Evolutionary conservation across 2,113 vertebrate species (phyloP).

Genomic region (Empidonax traillii): DNA sequence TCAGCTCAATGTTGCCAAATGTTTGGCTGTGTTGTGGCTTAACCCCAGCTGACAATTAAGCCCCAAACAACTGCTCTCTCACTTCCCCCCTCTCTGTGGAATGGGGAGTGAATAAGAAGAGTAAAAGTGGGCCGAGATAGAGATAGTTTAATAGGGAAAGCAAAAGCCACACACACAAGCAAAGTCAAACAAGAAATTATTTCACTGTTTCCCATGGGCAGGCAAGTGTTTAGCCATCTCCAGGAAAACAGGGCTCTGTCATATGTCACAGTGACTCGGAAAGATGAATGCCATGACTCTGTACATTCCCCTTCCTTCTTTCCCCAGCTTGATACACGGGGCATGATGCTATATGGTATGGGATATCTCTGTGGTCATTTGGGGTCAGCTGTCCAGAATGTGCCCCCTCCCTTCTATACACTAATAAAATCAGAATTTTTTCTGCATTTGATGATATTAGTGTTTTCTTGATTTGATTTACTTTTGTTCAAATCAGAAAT

Average conservation of each 20-base stretch:
- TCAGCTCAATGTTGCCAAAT: not conserved
- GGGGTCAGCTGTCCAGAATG: not conserved
- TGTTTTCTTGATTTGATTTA: not conserved
- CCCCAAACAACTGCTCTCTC: not conserved
- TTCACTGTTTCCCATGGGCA: not conserved
- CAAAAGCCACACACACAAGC: not conserved
- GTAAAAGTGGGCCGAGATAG: not conserved
- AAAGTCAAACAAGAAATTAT: not conserved
- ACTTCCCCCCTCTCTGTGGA: not conserved
- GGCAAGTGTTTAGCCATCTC: not conserved
- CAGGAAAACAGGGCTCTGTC: not conserved
- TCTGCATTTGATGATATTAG: not conserved
- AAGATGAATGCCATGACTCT: not conserved
- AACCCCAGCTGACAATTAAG: not conserved
- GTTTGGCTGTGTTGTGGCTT: not conserved
- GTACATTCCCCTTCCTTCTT: not conserved
- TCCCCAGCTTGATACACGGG: not conserved
- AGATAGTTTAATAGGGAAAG: not conserved
- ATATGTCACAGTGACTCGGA: fast-evolving
- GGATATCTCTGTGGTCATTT: not conserved
- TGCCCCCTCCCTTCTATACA: not conserved
- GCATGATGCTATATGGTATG: not conserved
- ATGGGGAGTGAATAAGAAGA: not conserved
- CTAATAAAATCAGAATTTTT: not conserved
- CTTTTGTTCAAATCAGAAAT: not conserved